Percentiles rank a stretch among this genome's conserved stretches.
Conservation (phyloP, 2,113 vertebrate genomes). For the Progne subis region DNA sequence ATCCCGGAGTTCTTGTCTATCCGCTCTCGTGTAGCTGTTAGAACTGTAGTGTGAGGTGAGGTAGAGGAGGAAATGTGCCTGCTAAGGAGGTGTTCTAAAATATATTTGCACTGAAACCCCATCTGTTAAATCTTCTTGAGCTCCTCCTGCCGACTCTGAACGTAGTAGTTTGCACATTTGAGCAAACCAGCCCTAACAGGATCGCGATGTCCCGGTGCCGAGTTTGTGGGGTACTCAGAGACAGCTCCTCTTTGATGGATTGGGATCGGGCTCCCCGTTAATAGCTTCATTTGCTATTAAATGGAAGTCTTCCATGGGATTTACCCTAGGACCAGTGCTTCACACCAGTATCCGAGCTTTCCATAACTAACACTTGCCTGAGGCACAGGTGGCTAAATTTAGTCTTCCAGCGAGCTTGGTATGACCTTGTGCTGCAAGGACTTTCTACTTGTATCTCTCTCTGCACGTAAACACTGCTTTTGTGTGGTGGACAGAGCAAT, state of each 20-base stretch:
- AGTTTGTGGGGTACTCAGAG: background rate
- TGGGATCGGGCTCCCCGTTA: rapidly evolving
- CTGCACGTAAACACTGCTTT: background rate
- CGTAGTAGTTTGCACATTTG: background rate
- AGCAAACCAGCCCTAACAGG: background rate
- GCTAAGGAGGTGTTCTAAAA: constrained; percentile 8
- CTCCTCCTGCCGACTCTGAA: background rate
- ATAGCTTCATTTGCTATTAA: background rate
- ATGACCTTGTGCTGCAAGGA: constrained; percentile 24
- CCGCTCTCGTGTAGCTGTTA: background rate
- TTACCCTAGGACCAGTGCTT: background rate
- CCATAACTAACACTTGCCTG: background rate
- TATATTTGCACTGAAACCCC: background rate
- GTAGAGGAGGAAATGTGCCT: background rate
- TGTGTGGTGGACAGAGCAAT: background rate
- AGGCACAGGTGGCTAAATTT: constrained; percentile 48
- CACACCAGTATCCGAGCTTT: background rate
- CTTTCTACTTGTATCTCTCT: background rate
- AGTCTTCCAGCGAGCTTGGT: background rate
- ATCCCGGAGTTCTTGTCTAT: background rate
- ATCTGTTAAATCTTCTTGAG: background rate
- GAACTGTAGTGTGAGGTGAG: background rate
- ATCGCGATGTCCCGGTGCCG: rapidly evolving
- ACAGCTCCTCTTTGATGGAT: background rate
- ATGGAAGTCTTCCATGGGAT: background rate